These are phyloP conservation scores for Protobothrops flavoviridis DNA, from an alignment of 2,113 vertebrate species.

Conservation along the genomic window DNA sequence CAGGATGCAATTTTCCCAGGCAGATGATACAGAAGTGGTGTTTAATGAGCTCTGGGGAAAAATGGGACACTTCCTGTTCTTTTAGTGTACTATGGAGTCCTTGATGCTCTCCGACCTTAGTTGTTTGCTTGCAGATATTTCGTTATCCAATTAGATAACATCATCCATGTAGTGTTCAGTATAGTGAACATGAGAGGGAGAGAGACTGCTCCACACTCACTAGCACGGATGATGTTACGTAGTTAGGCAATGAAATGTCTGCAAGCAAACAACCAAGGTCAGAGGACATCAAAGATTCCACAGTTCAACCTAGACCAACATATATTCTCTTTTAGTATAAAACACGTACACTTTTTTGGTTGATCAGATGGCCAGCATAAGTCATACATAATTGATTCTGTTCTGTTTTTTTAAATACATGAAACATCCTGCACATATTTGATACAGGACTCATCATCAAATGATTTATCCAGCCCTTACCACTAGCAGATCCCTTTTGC, in stretches of 20 bases:
- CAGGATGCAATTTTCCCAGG: neutral
- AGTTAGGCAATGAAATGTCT: no score
- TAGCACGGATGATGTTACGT: no score
- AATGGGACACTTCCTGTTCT: neutral
- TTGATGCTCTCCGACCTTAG: neutral
- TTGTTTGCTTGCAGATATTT: neutral
- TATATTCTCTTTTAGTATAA: neutral
- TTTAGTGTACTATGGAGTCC: neutral
- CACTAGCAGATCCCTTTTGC: slow-evolving; percentile 40
- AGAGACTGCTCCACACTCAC: no score
- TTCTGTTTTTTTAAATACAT: neutral
- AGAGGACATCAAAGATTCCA: neutral
- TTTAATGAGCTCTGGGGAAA: neutral
- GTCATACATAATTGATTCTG: neutral
- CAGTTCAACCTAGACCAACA: neutral
- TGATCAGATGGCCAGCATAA: neutral
- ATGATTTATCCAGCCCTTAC: slow-evolving; percentile 27
- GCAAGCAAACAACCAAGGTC: neutral
- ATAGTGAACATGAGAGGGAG: no score
- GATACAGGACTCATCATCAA: slow-evolving; percentile 3
- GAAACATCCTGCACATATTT: neutral
- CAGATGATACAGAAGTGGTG: neutral
- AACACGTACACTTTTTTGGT: neutral
- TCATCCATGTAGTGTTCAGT: no score
- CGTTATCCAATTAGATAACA: neutral